Evolutionary conservation across 2,113 vertebrate genomes (phyloP).

Genomic region (Zosterops borbonicus): DNA sequence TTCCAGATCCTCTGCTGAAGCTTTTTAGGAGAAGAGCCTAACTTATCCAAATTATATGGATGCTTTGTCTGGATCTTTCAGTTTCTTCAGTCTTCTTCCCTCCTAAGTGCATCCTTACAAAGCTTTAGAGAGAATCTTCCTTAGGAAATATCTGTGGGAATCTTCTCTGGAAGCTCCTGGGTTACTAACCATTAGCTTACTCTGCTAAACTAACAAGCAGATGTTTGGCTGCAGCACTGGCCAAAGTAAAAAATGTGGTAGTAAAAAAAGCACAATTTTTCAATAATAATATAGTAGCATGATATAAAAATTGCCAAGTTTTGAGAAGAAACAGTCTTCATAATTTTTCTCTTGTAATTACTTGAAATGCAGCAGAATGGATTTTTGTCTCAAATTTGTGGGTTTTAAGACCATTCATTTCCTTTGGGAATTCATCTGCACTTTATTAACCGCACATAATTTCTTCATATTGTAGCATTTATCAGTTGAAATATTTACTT

Average conservation of each 20-base stretch:
- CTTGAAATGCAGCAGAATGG: conserved; percentile 13
- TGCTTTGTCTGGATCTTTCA: neutral
- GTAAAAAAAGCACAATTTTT: conserved; percentile 12
- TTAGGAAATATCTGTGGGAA: neutral
- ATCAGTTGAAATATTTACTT: neutral
- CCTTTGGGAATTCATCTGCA: conserved; percentile 37
- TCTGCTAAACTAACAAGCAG: conserved; percentile 15
- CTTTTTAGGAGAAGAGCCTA: neutral
- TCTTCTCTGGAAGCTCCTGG: neutral
- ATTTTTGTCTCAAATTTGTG: conserved; percentile 22
- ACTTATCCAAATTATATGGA: neutral
- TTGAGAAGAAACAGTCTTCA: conserved; percentile 61
- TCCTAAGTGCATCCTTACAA: neutral
- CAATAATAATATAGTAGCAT: conserved; percentile 27
- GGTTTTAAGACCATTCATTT: conserved; percentile 58
- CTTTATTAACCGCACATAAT: conserved; percentile 53
- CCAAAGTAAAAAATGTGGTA: neutral
- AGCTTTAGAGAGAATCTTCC: neutral
- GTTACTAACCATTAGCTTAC: neutral
- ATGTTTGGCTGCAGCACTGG: conserved; percentile 21
- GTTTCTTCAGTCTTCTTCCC: neutral
- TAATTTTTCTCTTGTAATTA: conserved; percentile 56
- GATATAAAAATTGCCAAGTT: conserved; percentile 33
- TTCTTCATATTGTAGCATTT: conserved; percentile 52
- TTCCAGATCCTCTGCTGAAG: neutral